Evolutionary conservation across 2,113 vertebrate species (phyloP).

Genomic region (Silurus asotus): DNA sequence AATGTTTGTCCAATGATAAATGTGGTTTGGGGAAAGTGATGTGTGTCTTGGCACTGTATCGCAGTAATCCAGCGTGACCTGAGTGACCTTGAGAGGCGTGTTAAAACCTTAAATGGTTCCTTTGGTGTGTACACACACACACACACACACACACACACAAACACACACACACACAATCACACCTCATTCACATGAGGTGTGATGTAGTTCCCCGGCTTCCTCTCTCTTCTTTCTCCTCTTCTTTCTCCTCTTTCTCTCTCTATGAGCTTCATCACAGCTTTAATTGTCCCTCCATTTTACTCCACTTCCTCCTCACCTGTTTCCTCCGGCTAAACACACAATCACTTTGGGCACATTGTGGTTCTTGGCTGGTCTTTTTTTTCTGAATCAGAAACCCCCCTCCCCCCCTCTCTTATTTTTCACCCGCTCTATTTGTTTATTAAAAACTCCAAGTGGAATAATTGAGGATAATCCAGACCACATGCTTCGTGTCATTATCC

Average conservation of each 20-base stretch:
- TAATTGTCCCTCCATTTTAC: constrained; percentile 58
- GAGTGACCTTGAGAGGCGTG: not conserved
- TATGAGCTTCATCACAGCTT: constrained; percentile 41
- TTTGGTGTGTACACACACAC: not conserved
- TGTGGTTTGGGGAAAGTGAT: constrained; percentile 10
- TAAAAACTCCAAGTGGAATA: constrained; percentile 31
- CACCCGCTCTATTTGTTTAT: constrained; percentile 46
- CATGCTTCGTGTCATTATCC: constrained; percentile 21
- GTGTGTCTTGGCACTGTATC: constrained; percentile 21
- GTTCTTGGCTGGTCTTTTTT: constrained; percentile 62
- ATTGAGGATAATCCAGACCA: constrained; percentile 25
- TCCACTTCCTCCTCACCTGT: constrained; percentile 65
- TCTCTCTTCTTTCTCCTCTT: constrained; percentile 22
- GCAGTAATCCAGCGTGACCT: constrained; percentile 11
- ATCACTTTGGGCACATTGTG: constrained; percentile 61
- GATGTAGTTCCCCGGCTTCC: not conserved
- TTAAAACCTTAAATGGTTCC: constrained; percentile 4
- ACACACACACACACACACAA: too few relatives aligned
- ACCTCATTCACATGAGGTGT: not conserved
- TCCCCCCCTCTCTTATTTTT: constrained; percentile 14
- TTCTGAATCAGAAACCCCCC: constrained; percentile 55
- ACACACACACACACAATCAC: not conserved
- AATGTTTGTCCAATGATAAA: not conserved
- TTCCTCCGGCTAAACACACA: constrained; percentile 65
- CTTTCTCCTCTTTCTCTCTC: constrained; percentile 2